These are phyloP conservation scores for Cosmia trapezina DNA, from an alignment of 2,888 invertebrate species.

Conservation along the genomic window DNA sequence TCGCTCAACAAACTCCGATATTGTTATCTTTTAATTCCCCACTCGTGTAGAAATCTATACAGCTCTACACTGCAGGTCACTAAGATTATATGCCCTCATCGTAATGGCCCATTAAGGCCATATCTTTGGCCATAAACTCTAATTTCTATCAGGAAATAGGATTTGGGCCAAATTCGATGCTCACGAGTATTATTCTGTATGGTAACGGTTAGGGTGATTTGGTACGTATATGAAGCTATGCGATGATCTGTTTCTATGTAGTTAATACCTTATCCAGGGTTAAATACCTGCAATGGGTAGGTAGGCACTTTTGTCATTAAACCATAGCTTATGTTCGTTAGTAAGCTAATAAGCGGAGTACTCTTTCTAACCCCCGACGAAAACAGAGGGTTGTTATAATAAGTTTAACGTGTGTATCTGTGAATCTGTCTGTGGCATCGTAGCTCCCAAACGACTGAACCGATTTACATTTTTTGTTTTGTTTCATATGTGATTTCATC, in stretches of 20 bases:
- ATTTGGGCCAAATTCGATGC: constrained; percentile 64
- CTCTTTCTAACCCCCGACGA: too few relatives aligned
- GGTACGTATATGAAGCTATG: constrained; percentile 3
- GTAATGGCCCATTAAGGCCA: constrained; percentile 67
- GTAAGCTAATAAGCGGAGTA: too few relatives aligned
- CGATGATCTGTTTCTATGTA: neutral
- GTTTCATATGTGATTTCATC: too few relatives aligned
- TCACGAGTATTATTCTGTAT: constrained; percentile 19
- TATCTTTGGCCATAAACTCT: constrained; percentile 68
- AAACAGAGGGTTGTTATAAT: too few relatives aligned
- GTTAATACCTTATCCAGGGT: too few relatives aligned
- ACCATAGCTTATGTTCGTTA: too few relatives aligned
- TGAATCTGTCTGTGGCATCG: too few relatives aligned
- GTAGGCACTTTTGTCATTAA: too few relatives aligned
- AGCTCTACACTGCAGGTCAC: neutral
- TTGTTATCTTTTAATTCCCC: constrained; percentile 9
- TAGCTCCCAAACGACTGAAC: too few relatives aligned
- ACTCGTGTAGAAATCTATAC: neutral
- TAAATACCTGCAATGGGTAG: too few relatives aligned
- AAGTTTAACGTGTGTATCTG: too few relatives aligned
- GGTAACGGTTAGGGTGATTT: constrained; percentile 6
- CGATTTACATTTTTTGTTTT: too few relatives aligned
- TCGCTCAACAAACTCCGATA: neutral
- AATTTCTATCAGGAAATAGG: constrained; percentile 71
- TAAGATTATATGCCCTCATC: constrained; percentile 48